Evolutionary conservation across 1,140 invertebrate genomes (phyloP), one percentile per base, ranked within the genome.

Genomic region (Halictus rubicundus): DNA sequence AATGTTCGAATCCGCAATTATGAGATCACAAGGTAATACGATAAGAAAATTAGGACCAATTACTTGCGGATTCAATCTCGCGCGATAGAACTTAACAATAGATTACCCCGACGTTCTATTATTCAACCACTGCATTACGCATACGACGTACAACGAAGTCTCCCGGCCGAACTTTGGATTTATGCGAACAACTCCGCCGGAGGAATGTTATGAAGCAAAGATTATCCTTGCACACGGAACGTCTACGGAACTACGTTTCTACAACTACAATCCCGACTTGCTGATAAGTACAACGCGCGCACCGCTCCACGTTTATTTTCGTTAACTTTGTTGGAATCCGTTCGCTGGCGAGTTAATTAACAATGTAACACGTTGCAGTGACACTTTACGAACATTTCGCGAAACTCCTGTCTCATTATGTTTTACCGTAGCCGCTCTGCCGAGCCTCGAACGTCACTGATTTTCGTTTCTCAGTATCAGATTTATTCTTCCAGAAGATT

Each of bases 161-260:
- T 21, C 27, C 27, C 27, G 27, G 4, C 60, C 27, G 27, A 63
- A 63, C 60, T 63, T 63, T 27, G 10, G 32, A 32, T 63, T 63
- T 63, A 63, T 63, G 60, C 6, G 60, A 27, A 61, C 59, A 32
- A 16, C 27, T 63, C 25, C 16, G 16, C 59, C 5, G 27, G 60
- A 63, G 16, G 27, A 63, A 63, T 63, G 60, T 37, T 27, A 63
- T 63, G 60, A 63, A 19, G 27, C 27, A 63, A 63, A 63, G 27
- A 19, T 63, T 37, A 63, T 32, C 27, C 60, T 63, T 63, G 54
- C 54, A 57, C 54, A 5, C 21, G 0, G 54, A 21, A 57, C 19
- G 4, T 16, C 49, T 16, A 52, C 16, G 16, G 49, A 52, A 52
- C 49, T 52, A 21, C 49, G 49, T 52, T 52, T n/a, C 19, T 4